These are phyloP conservation scores for Grammomys surdaster DNA, from an alignment of 2,113 vertebrate genomes.

Conservation along the genomic window DNA sequence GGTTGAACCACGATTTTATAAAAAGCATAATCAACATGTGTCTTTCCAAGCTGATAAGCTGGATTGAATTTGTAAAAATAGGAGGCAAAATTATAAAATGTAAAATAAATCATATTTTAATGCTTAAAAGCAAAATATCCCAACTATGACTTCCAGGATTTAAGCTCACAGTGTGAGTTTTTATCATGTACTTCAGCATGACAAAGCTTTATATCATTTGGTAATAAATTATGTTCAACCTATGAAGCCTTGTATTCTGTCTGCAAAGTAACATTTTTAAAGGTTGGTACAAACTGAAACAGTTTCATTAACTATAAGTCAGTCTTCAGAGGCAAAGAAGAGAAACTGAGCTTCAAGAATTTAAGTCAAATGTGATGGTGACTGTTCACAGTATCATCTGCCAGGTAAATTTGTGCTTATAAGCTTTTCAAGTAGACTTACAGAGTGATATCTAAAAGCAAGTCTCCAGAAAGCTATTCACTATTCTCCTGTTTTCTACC, in stretches of 20 bases:
- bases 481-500: neutral
- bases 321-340: neutral
- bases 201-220: neutral
- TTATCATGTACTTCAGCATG: neutral
- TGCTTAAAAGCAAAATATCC: neutral
- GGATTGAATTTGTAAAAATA: neutral
- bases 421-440: neutral
- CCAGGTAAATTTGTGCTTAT: neutral
- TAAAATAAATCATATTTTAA: neutral
- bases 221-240: neutral
- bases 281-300: neutral
- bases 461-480: neutral
- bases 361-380: slow-evolving; percentile 1
- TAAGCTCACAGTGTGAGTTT: neutral
- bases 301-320: neutral
- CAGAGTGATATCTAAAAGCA: neutral
- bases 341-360: neutral
- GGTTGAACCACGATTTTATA: neutral
- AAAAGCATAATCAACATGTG: neutral
- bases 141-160: neutral
- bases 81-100: neutral
- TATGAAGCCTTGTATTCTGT: neutral
- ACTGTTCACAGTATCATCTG: neutral
- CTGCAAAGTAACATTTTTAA: neutral
- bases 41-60: neutral